A percentile compares a stretch with the other conserved stretches of the same genome.
phyloP scores from a whole-genome alignment of 2,888 invertebrate species.

The Dolichopus griseipennis region DNA sequence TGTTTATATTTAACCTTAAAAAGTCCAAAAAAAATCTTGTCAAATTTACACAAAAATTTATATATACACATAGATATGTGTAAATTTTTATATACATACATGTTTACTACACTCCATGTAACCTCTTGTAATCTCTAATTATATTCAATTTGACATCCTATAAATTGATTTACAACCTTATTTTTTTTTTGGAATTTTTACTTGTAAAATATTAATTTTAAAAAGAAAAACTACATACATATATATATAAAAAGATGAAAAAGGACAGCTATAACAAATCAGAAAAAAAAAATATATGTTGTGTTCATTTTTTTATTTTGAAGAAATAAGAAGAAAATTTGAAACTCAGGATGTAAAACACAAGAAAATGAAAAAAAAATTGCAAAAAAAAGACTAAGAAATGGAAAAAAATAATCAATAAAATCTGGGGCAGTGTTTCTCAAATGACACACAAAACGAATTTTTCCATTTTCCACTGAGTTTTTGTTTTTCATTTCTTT shows the following conservation, averaged over 20 bases:
- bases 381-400: background rate
- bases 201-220: background rate
- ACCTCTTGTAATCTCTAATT: too few relatives aligned
- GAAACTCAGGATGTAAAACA: background rate
- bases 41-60: too few relatives aligned
- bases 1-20: too few relatives aligned
- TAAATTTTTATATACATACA: too few relatives aligned
- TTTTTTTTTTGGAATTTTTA: background rate
- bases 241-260: too few relatives aligned
- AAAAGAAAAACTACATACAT: background rate
- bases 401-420: conserved; percentile 1
- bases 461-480: background rate
- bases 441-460: background rate
- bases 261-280: background rate
- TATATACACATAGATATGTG: too few relatives aligned
- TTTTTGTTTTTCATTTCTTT: background rate
- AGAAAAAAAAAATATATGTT: background rate
- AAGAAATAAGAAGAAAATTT: background rate
- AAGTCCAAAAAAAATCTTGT: too few relatives aligned
- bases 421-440: conserved; percentile 10
- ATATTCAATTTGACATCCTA: background rate
- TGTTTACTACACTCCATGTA: too few relatives aligned
- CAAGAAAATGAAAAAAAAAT: background rate
- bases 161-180: background rate
- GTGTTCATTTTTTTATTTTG: too few relatives aligned